phyloP scores from a whole-genome alignment of 2,797 vertebrate genomes.

The Myotis pilosus region DNA sequence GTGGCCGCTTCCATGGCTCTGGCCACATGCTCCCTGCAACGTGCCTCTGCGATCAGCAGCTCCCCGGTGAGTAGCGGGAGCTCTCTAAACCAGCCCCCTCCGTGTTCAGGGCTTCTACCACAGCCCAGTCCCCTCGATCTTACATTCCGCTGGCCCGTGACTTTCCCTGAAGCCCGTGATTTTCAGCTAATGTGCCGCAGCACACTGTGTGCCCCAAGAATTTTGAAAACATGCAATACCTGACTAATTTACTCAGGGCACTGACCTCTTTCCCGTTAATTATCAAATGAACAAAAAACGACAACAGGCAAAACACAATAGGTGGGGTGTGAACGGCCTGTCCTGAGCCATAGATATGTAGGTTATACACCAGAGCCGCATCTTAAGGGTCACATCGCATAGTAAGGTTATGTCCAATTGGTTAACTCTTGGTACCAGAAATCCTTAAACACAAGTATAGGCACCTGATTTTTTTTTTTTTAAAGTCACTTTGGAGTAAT shows the following conservation, averaged over 20 bases:
- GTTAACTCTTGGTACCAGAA: neutral
- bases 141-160: neutral
- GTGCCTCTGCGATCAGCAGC: neutral
- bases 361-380: neutral
- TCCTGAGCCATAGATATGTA: neutral
- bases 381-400: neutral
- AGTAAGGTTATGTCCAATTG: neutral
- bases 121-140: neutral
- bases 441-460: neutral
- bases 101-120: neutral
- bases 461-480: neutral
- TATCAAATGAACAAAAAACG: neutral
- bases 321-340: neutral
- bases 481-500: neutral
- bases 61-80: neutral
- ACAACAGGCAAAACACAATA: neutral
- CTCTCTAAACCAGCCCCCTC: too few relatives aligned
- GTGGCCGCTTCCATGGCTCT: neutral
- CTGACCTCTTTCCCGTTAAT: neutral
- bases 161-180: neutral
- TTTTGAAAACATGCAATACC: neutral
- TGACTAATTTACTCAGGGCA: neutral
- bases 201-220: neutral
- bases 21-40: neutral
- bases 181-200: neutral